A percentile compares a stretch with the other conserved stretches of the same genome.
Evolutionary conservation across 2,797 vertebrate genomes (phyloP).

Genomic region (Pantherophis vulpinus): DNA sequence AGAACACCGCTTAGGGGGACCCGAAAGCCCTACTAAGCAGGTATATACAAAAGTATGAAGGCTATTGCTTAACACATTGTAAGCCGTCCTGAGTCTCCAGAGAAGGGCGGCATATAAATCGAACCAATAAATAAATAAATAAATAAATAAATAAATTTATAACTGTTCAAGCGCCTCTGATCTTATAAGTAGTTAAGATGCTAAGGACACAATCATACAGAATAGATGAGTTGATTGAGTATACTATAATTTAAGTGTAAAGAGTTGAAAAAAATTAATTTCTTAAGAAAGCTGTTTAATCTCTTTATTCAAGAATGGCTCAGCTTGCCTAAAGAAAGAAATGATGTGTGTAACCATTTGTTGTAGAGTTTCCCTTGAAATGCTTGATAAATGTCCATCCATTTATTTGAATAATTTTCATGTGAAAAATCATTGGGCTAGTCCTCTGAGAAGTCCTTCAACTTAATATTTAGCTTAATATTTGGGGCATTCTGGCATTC

Average conservation of each 20-base stretch:
- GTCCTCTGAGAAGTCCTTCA: conserved; percentile 8
- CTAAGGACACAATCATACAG: conserved; percentile 24
- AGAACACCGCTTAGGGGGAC: too few relatives aligned
- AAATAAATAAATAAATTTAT: neutral
- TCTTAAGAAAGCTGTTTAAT: conserved; percentile 35
- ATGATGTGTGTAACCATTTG: conserved; percentile 8
- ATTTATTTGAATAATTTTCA: neutral
- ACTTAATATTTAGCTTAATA: neutral
- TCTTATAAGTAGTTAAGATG: neutral
- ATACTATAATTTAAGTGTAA: neutral
- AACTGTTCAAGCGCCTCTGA: neutral
- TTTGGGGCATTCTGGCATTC: neutral
- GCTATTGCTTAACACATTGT: too few relatives aligned
- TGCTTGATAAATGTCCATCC: neutral
- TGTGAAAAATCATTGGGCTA: conserved; percentile 25
- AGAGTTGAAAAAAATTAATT: neutral
- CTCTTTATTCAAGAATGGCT: conserved; percentile 19
- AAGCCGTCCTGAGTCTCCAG: too few relatives aligned
- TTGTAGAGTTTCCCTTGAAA: conserved; percentile 14
- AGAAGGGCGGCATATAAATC: too few relatives aligned
- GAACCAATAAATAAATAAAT: too few relatives aligned
- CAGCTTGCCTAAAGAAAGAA: conserved; percentile 7
- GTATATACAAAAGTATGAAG: too few relatives aligned
- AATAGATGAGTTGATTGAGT: conserved; percentile 17
- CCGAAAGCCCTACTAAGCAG: too few relatives aligned